Evolutionary conservation across 2,888 invertebrate genomes (phyloP).

Genomic region (Stomorhina lunata): DNA sequence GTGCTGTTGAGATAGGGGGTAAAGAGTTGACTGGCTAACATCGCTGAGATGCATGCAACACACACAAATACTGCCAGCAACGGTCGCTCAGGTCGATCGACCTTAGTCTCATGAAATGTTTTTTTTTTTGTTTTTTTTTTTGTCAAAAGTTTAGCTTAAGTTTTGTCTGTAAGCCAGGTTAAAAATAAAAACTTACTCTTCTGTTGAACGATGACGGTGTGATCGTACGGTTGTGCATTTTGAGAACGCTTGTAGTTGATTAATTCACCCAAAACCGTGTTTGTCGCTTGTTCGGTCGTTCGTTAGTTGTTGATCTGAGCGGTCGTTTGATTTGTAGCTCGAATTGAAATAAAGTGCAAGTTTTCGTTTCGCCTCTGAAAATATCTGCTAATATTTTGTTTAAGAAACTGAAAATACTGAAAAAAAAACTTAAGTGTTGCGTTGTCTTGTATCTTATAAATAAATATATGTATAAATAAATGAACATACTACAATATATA

Average conservation of each 20-base stretch:
- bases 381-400: constrained; percentile 47
- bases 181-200: constrained; percentile 52
- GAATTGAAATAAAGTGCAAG: constrained; percentile 60
- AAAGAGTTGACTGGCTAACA: constrained; percentile 59
- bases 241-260: constrained; percentile 54
- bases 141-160: constrained; percentile 17
- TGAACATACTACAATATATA: neutral
- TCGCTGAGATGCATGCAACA: constrained; percentile 57
- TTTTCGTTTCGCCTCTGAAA: constrained; percentile 50
- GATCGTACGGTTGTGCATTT: constrained; percentile 62
- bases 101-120: constrained; percentile 33
- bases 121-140: too few species aligned
- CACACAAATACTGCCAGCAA: constrained; percentile 15
- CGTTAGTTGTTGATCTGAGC: constrained; percentile 16
- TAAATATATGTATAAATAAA: neutral
- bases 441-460: constrained; percentile 43
- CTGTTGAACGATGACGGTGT: constrained; percentile 63
- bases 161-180: constrained; percentile 46
- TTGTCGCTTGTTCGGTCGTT: constrained; percentile 4
- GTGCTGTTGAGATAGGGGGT: constrained; percentile 51
- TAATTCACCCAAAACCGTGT: neutral
- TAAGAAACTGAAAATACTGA: constrained; percentile 37
- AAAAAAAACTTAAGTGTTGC: constrained; percentile 53
- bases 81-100: constrained; percentile 62
- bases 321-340: constrained; percentile 52